These are phyloP conservation scores for Caenorhabditis sinica DNA, from an alignment of 2,888 invertebrate species.

Conservation along the genomic window DNA sequence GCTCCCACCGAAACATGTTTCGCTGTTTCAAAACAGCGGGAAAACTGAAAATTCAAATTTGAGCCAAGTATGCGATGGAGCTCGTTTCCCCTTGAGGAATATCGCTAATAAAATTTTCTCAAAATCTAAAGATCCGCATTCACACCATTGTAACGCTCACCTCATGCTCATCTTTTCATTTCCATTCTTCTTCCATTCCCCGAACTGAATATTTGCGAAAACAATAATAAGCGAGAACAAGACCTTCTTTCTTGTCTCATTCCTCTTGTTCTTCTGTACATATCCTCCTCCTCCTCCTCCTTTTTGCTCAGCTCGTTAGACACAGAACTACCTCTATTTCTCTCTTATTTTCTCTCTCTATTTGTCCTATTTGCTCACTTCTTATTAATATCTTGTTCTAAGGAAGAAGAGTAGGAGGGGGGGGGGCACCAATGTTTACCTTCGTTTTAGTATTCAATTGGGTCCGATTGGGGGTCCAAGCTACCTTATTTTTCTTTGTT, in stretches of 20 bases:
- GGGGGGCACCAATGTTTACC: conserved; percentile 39
- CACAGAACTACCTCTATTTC: neutral
- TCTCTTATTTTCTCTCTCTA: conserved; percentile 9
- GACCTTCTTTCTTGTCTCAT: neutral
- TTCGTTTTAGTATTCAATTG: conserved; percentile 56
- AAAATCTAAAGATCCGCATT: no score
- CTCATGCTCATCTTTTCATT: conserved; percentile 5
- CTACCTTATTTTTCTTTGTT: neutral
- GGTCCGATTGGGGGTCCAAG: neutral
- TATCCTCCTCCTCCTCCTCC: conserved; percentile 23
- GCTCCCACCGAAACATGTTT: no score
- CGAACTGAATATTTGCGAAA: conserved; percentile 55
- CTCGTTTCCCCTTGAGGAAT: no score
- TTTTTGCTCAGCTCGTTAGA: conserved; percentile 25
- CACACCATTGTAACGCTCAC: conserved; percentile 8
- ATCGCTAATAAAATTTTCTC: no score
- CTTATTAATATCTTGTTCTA: conserved; percentile 64
- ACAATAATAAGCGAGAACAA: conserved; percentile 62
- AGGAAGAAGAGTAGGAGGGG: neutral
- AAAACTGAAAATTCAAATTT: no score
- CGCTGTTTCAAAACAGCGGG: no score
- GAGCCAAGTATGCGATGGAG: no score
- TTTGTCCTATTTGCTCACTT: conserved; percentile 63
- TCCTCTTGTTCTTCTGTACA: conserved; percentile 33
- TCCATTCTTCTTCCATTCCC: neutral